Base-by-base conservation (phyloP, 2,113 vertebrate genomes). In the Gallinago jamesoni region DNA sequence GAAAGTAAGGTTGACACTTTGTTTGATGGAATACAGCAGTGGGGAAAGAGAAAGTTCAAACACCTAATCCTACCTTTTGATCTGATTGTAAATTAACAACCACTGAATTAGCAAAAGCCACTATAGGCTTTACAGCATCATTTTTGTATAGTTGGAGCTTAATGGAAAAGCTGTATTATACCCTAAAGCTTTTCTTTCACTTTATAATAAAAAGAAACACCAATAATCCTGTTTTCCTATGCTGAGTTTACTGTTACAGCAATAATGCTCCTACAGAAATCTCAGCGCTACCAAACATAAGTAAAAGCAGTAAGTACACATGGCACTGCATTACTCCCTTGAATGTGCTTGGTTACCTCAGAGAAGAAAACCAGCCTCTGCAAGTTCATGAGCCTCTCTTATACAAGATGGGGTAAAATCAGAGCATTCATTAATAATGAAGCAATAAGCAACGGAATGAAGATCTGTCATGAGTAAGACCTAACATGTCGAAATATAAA, bases 41-140 rank as follows among this genome's bases (percentile, higher is more conserved):
- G 41, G 7, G 27, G 45, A 89, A 86, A 73, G 47, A 84, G 56
- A 69, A 94, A 79, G 69, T 79, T 91, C 75, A 86, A 90, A 88
- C 59, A 78, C 56, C 50, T 94, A 59, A 66, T 93, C 70, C 91
- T 76, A 48, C 20, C 84, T 96, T 96, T 96, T 96, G 85, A 92
- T 90, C 88, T 87, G 33, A 68, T 27, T 93, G 66, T 89, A 85
- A 94, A 91, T 96, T 91, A 96, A 64, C 33, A 84, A 45, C 23
- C 64, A 75, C 25, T 19, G 53, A 67, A 64, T 94, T 87, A 92
- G 48, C 50, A 74, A 96, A 93, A 89, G 53, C 4, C 37, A 53
- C 63, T n/a, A 3, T 68, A 15, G 5, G 63, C 94, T 97, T 96
- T 81, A 95, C 63, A 89, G 41, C 52, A 63, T 57, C 21, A 21